Evolutionary conservation across 2,888 invertebrate species (phyloP), one percentile per base, ranked within the genome.

Genomic region (Dolichomitus sp.): DNA sequence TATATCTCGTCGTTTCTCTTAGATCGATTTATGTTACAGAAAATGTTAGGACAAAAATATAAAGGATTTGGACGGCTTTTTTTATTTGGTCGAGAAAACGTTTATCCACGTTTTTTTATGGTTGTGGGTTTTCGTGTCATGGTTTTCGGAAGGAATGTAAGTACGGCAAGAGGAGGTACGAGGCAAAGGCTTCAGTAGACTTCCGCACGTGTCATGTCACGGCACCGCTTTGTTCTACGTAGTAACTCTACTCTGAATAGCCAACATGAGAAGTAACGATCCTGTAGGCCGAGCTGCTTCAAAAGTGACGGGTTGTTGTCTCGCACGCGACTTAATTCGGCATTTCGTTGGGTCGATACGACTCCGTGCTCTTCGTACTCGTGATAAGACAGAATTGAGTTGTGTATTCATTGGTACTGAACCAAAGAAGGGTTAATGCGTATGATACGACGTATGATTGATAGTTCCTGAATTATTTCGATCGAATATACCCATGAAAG

Each of bases 311-410:
- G 50, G 19, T 52, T 33, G 68, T 33, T 19, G 68, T 33, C 30
- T 30, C 37, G 50, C 68, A 68, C 68, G 68, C 52, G 19, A 68
- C 50, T 68, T 19, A 68, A 68, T 68, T 50, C 52, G 12, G 6
- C 6, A 50, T 33, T 37, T 50, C 68, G 50, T 68, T 52, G 33
- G 50, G 33, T 68, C 68, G 68, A 68, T 50, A 50, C 19, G 50
- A 2, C n/a, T 1, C 0, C 17, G 2, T 2, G 17, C 33, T 19
- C 33, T 52, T 52, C 37, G 61, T 59, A 33, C 33, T 19, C 61
- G 61, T 61, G 17, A 61, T 61, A 61, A 40, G 40, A 17, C 33
- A n/a, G 17, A 17, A 61, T 61, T 61, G 40, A 61, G 40, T 61
- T 5, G 61, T 19, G 3, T 19, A 17, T 40, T 61, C 57, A 59